Conservation (phyloP, 1,140 invertebrate species). For the Ostrea denselamellosa region DNA sequence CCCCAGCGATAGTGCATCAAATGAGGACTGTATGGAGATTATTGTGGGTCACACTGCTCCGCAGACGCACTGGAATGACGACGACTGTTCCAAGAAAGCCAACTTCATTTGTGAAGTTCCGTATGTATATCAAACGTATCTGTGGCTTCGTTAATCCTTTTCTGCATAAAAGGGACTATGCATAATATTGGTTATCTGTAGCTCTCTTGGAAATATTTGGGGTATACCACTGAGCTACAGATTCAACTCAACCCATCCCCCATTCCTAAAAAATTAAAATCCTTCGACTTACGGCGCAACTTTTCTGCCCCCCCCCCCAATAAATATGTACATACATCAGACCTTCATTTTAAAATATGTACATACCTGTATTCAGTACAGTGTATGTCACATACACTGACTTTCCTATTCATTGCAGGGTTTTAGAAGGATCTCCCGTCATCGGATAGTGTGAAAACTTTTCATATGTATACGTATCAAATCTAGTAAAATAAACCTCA, state of each 20-base stretch:
- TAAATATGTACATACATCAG: no score
- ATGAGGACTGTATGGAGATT: slow-evolving; percentile 46
- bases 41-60: not conserved
- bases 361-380: not conserved
- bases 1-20: slow-evolving; percentile 12
- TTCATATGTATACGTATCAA: not conserved
- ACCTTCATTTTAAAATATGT: no score
- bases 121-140: slow-evolving; percentile 10
- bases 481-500: not conserved
- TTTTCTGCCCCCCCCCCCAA: no score
- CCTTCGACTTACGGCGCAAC: no score
- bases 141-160: not conserved
- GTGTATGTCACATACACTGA: not conserved
- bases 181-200: no score
- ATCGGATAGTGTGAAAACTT: not conserved
- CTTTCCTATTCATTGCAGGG: not conserved
- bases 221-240: no score
- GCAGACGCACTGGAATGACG: slow-evolving; percentile 7
- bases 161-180: not conserved
- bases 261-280: no score
- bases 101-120: slow-evolving; percentile 38
- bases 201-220: no score
- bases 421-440: not conserved
- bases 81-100: not conserved
- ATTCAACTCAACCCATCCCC: no score